Evolutionary conservation across 2,113 vertebrate genomes (phyloP).

Genomic region (Mustelus asterias): DNA sequence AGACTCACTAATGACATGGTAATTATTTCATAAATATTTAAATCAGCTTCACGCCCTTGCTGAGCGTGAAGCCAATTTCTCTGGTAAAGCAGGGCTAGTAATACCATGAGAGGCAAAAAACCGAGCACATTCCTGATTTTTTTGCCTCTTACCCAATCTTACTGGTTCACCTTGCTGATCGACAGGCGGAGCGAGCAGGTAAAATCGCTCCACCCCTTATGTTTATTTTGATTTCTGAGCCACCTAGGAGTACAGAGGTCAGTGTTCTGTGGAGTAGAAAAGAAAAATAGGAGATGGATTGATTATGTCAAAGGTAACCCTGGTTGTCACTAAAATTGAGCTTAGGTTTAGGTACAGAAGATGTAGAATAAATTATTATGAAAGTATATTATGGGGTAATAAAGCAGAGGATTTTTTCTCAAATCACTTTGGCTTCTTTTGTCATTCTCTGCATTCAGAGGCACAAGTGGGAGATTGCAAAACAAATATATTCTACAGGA

Average conservation of each 20-base stretch:
- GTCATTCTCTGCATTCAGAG: background rate
- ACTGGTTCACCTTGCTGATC: too few relatives aligned
- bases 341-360: background rate
- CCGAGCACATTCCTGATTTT: too few relatives aligned
- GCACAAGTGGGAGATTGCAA: background rate
- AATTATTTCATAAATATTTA: too few relatives aligned
- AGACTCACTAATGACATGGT: too few relatives aligned
- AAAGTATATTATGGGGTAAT: background rate
- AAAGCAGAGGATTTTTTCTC: background rate
- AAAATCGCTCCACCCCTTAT: background rate
- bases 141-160: too few relatives aligned
- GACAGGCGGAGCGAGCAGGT: too few relatives aligned
- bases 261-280: background rate
- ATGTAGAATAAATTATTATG: background rate
- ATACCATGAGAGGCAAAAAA: too few relatives aligned
- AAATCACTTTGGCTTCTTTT: too few relatives aligned
- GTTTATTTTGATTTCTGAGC: background rate
- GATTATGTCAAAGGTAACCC: background rate
- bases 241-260: background rate
- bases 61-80: too few relatives aligned
- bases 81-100: too few relatives aligned
- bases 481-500: background rate
- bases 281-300: background rate
- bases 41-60: too few relatives aligned
- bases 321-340: background rate